Base-by-base conservation (phyloP, 2,888 invertebrate genomes). In the Priocnemis perturbator region DNA sequence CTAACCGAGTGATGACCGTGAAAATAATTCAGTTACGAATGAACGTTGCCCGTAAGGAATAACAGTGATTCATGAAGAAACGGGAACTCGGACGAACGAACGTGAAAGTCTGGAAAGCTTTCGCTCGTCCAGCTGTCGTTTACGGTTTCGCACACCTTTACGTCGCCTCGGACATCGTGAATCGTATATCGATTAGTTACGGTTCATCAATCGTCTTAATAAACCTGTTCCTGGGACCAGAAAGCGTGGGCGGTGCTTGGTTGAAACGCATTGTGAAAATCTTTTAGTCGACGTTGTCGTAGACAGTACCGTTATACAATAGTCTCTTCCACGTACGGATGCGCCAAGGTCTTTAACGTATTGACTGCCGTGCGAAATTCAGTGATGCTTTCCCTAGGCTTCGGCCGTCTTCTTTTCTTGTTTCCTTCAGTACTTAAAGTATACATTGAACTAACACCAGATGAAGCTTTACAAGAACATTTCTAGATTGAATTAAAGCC, bases 51-150 rank as follows among this genome's bases (percentile, higher is more conserved):
- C 30, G 53, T 60, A 59, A 5, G 63, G 74, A 74, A 62, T 56
- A 55, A 1, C 67, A 68, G 67, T 64, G 74, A 74, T 74, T 68
- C 64, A 45, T 55, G 47, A 44, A 67, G 17, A 44, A 59, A 74
- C 70, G 57, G 61, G 70, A 64, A 60, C 57, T 30, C 55, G 56
- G 56, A 60, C 48, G 37, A 60, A 60, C 64, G 68, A 76, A 67
- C 53, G 62, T 76, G 76, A 76, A 76, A 76, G 72, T 76, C 69
- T 57, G 60, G 76, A 75, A 76, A 76, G 66, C 60, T 65, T 60
- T 63, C 68, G n/a, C 58, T 69, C 57, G 63, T 58, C 60, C 62
- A 26, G 26, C 56, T 72, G 58, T 50, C 73, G 71, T 61, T 64
- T 23, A 50, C n/a, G 66, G 64, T 65, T 60, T 63, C 68, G n/a